A percentile compares a stretch with the other conserved stretches of the same genome.
Conservation (phyloP, 2,113 vertebrate species). For the Mastomys natalensis region DNA sequence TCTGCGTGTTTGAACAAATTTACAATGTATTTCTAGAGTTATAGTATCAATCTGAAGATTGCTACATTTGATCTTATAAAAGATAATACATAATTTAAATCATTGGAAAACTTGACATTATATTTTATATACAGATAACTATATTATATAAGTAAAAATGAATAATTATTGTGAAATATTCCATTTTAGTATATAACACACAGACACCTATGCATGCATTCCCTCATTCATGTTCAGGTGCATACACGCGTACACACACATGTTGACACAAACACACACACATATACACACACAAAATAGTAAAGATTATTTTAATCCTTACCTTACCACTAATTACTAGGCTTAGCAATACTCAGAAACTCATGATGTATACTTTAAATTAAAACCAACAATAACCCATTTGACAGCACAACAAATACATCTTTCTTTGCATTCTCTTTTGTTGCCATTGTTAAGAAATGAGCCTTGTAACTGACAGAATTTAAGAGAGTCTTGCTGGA, state of each 20-base stretch:
- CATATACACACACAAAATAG: too few relatives aligned
- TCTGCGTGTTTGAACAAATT: neutral
- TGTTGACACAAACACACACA: neutral
- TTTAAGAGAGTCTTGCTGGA: slow-evolving; percentile 54
- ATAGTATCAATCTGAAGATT: neutral
- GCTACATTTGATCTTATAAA: neutral
- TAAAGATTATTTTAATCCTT: neutral
- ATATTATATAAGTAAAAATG: neutral
- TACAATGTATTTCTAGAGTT: neutral
- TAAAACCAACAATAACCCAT: slow-evolving; percentile 48
- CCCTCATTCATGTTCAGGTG: neutral
- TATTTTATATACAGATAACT: neutral
- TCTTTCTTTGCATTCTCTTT: neutral
- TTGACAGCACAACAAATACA: slow-evolving; percentile 56
- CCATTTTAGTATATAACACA: neutral
- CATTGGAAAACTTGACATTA: neutral
- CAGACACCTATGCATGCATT: neutral
- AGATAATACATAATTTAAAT: neutral
- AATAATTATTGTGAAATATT: neutral
- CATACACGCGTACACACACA: too few relatives aligned
- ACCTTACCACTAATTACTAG: neutral
- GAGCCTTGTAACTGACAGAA: slow-evolving; percentile 53
- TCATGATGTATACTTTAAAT: slow-evolving; percentile 57
- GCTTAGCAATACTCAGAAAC: neutral
- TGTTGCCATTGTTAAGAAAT: slow-evolving; percentile 61